phyloP scores from a whole-genome alignment of 2,797 vertebrate genomes.

The Myotis daubentonii region DNA sequence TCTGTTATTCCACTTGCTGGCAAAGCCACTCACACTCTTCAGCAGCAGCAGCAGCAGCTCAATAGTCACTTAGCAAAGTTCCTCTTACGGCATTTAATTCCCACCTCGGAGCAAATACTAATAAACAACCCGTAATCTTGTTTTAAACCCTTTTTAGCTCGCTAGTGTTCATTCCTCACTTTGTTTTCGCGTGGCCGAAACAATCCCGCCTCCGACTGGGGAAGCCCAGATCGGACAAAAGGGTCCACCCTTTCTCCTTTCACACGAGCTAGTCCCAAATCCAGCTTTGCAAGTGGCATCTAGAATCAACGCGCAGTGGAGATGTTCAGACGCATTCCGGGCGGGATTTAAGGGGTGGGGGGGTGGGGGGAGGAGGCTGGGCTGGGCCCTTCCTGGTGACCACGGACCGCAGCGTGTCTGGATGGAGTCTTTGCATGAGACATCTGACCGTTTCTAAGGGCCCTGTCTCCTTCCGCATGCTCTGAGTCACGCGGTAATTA shows the following conservation, averaged over 20 bases:
- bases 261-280: neutral
- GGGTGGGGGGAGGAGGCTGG: neutral
- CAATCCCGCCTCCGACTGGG: neutral
- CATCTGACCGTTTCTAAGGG: neutral
- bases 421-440: neutral
- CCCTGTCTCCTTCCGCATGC: neutral
- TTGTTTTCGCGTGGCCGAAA: neutral
- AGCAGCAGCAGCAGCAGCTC: constrained; percentile 50
- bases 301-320: neutral
- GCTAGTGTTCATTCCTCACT: constrained; percentile 35
- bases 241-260: neutral
- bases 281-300: neutral
- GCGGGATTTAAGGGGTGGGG: neutral
- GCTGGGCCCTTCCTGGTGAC: neutral
- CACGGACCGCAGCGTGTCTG: neutral
- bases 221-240: neutral
- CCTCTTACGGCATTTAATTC: constrained; percentile 68
- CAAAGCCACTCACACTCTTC: constrained; percentile 2
- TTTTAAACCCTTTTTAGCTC: constrained; percentile 33
- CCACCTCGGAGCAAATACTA: constrained; percentile 73
- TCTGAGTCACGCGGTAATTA: neutral
- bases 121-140: constrained; percentile 79
- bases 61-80: constrained; percentile 47
- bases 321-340: neutral
- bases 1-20: neutral